Evolutionary conservation across 2,113 vertebrate genomes (phyloP), one percentile per base, ranked within the genome.

Genomic region (Glareola pratincola): DNA sequence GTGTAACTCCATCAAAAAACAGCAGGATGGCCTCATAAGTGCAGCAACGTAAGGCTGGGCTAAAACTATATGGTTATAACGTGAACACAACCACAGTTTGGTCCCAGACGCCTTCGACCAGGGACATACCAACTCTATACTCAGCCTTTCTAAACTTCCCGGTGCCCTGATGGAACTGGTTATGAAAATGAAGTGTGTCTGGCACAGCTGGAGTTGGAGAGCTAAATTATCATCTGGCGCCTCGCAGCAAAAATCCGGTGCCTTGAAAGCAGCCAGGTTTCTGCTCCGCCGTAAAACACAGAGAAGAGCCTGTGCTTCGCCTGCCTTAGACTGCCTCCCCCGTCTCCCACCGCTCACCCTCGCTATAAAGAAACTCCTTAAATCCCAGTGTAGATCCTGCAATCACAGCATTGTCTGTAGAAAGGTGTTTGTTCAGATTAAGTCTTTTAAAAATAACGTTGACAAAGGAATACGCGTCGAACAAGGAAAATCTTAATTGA

Each of bases 191-290:
- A 72, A 71, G 47, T 15, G 9, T 45, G 43, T 89, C 84, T 86
- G 94, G 76, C 76, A 54, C 72, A 90, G n/a, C 62, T 85, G 93
- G 85, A 78, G 68, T 6, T 72, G 71, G 47, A 62, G 76, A 68
- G 54, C 14, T 69, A 30, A 56, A 39, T 85, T 43, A 45, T 67
- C 78, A 80, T 14, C 90, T 54, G 47, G 43, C 1, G 0, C 48
- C 67, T 88, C 0, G 0, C 64, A 92, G 81, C 57, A 67, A 77
- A 87, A 83, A 73, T 85, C 51, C 11, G 0, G 59, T 56, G 39
- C 81, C 74, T 84, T 48, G 81, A 63, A 84, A 78, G 69, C 27
- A 64, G 54, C 54, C 4, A 9, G 43, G 47, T 54, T 85, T 45
- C 56, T 82, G 77, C 45, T 76, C 9, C 1, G 1, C 69, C 32